Evolutionary conservation across 2,888 invertebrate genomes (phyloP).

Genomic region (Aspidiotus destructor): DNA sequence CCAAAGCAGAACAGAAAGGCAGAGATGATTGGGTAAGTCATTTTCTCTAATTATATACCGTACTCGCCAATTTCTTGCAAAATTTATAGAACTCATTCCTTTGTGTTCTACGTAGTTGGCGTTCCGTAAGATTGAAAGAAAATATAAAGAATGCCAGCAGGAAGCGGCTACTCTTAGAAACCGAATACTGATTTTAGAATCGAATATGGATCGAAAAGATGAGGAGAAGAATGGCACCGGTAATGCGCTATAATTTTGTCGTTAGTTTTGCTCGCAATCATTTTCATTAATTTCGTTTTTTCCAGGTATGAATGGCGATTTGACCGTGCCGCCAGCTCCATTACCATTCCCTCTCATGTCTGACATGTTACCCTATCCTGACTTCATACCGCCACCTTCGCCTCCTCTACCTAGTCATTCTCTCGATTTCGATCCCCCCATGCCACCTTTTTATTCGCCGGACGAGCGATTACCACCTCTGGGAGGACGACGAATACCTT

Average conservation of each 20-base stretch:
- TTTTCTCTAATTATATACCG: not conserved
- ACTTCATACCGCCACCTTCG: conserved; percentile 26
- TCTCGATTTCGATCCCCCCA: conserved; percentile 20
- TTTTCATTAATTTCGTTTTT: conserved; percentile 1
- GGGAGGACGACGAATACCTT: conserved; percentile 33
- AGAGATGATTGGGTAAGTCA: conserved; percentile 65
- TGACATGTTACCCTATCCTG: conserved; percentile 17
- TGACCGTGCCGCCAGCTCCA: not conserved
- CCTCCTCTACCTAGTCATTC: conserved; percentile 22
- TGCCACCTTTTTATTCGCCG: conserved; percentile 18
- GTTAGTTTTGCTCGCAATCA: not conserved
- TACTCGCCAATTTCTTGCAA: not conserved
- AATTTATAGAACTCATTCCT: not conserved
- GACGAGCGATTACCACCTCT: conserved; percentile 34
- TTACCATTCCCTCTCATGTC: not conserved
- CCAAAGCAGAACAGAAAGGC: conserved; percentile 69
- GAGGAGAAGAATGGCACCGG: conserved; percentile 43
- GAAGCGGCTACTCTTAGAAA: conserved; percentile 59
- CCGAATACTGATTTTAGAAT: conserved; percentile 50
- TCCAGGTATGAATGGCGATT: conserved; percentile 13
- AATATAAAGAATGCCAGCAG: conserved; percentile 67
- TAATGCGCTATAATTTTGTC: not conserved
- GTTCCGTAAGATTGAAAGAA: conserved; percentile 69
- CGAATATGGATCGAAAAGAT: conserved; percentile 40
- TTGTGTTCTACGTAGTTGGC: conserved; percentile 47